Percentiles rank a stretch among this genome's conserved stretches.
Conservation (phyloP, 2,888 invertebrate species). For the Melanostoma scalare region DNA sequence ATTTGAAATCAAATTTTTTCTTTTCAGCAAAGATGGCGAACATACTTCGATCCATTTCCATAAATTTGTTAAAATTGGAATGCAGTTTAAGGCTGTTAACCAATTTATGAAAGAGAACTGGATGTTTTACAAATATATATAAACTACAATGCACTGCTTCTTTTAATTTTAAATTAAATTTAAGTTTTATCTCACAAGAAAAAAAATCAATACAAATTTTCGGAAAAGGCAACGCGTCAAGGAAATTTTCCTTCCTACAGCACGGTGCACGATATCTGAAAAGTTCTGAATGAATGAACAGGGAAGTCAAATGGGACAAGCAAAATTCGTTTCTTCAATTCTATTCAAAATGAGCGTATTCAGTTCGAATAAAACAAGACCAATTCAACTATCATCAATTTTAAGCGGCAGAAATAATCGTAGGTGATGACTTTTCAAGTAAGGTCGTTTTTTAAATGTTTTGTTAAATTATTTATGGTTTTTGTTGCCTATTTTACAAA, state of each 20-base stretch:
- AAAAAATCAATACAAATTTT: conserved; percentile 54
- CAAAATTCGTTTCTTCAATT: no score
- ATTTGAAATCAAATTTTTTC: background rate
- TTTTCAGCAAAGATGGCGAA: conserved; percentile 65
- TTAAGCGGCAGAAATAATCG: no score
- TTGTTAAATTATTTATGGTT: no score
- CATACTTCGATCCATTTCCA: conserved; percentile 69
- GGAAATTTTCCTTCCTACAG: conserved; percentile 22
- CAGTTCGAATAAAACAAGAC: no score
- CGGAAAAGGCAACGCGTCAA: conserved; percentile 36
- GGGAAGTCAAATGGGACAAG: conserved; percentile 20
- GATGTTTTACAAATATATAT: background rate
- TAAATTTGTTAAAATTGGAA: conserved; percentile 59
- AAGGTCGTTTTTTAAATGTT: no score
- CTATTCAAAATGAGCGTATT: no score
- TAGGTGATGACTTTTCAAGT: no score
- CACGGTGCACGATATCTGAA: conserved; percentile 13
- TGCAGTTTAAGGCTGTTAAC: conserved; percentile 51
- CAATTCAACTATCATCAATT: no score
- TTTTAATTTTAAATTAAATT: background rate
- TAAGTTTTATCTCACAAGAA: background rate
- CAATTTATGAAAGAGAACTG: no score
- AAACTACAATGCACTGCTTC: background rate
- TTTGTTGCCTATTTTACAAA: no score
- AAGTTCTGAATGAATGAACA: conserved; percentile 13